Evolutionary conservation across 1,140 invertebrate species (phyloP), one percentile per base, ranked within the genome.

Genomic region (Hyles euphorbiae): DNA sequence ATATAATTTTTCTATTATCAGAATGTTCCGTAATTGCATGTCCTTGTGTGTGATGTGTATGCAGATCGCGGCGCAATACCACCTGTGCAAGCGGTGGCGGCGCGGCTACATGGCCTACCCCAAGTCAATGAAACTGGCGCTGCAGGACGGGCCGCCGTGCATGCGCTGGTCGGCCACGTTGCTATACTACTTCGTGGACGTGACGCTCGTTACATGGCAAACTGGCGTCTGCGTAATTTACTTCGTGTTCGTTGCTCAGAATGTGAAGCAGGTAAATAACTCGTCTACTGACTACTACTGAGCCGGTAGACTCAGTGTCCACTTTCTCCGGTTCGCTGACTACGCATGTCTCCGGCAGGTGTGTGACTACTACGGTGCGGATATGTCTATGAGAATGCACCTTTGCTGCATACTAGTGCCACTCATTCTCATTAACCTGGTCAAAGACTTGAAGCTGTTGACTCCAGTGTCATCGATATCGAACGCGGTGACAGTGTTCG

Each of bases 191-290:
- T 78, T 92, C 12, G 91, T 93, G 0, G 93, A 94, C 60, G 64
- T 89, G 2, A 93, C 95, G 60, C 90, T 97, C 22, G 88, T 95
- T 32, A 74, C 95, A n/a, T 96, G 95, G 68, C 96, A 97, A 85
- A 87, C 97, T 48, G 96, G 96, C 9, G 95, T 96, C 63, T 97
- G 96, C 77, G 95, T 94, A 82, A 94, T 97, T 3, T 97, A 97
- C 86, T 91, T 95, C 48, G 92, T 97, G 0, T 97, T 97, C 78
- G 93, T 96, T 5, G 92, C 94, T 0, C 91, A 92, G 56, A 97
- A 94, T 77, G 67, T 94, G 1, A 92, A 93, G 81, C 92, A 95
- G 82, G 91, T 94, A 12, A 75, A 92, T 7, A 34, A 22, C 22
- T 22, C 22, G 22, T 22, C 22, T 47, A 8, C 56, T 49, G 7